phyloP scores from a whole-genome alignment of 2,888 invertebrate species.

The Coelopa pilipes region DNA sequence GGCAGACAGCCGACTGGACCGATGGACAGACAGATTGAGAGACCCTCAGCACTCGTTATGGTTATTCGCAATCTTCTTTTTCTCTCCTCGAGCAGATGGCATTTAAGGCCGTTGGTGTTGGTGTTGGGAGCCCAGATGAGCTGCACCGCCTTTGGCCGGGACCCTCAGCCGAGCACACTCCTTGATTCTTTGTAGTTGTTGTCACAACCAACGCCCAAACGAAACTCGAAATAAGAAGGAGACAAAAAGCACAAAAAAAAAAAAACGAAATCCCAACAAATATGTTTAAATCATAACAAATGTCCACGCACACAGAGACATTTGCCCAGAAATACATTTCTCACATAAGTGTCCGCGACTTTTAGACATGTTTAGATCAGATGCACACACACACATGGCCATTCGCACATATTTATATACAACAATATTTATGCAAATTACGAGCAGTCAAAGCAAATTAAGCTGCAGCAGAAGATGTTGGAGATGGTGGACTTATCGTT shows the following conservation, averaged over 20 bases:
- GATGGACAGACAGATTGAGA: background rate
- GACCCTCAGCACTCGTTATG: background rate
- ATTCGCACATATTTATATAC: background rate
- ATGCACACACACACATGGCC: no score
- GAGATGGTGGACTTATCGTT: conserved; percentile 42
- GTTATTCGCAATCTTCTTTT: background rate
- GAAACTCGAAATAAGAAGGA: background rate
- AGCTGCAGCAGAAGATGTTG: conserved; percentile 56
- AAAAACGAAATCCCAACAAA: conserved; percentile 13
- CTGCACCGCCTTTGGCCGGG: background rate
- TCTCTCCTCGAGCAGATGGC: no score
- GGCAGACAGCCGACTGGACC: background rate
- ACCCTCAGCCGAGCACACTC: conserved; percentile 14
- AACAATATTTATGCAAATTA: conserved; percentile 58
- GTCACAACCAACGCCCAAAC: conserved; percentile 40
- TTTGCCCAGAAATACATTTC: background rate
- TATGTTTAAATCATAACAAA: conserved; percentile 48
- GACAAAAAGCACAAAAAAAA: no score
- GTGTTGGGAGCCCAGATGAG: conserved; percentile 4
- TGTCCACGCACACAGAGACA: conserved; percentile 37
- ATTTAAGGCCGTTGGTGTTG: background rate
- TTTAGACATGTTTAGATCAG: conserved; percentile 10
- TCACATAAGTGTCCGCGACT: background rate
- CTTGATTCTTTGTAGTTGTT: background rate
- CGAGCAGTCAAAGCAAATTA: conserved; percentile 60